Evolutionary conservation across 2,797 vertebrate species (phyloP).

Genomic region (Myoxocephalus aenaeus): DNA sequence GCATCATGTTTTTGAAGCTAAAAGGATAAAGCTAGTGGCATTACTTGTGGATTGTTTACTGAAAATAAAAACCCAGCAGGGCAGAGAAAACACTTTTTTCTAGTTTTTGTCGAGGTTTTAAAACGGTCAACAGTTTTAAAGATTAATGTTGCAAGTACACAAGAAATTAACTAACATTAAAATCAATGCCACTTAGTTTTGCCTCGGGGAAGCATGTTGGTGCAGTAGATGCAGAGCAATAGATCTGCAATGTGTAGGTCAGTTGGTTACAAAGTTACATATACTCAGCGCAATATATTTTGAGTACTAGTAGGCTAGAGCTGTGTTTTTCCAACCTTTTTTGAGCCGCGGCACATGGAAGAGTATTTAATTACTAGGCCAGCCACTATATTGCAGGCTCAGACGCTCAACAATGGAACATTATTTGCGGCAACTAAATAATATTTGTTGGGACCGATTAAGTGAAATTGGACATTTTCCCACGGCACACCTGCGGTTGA

Average conservation of each 20-base stretch:
- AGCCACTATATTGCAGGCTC: no score
- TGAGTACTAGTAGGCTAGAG: no score
- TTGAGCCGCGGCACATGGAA: no score
- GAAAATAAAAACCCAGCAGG: background rate
- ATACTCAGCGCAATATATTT: no score
- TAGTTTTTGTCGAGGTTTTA: background rate
- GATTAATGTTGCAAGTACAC: background rate
- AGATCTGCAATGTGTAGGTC: background rate
- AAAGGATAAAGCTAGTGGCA: background rate
- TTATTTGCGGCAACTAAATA: no score
- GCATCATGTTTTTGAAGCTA: background rate
- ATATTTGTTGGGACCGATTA: no score
- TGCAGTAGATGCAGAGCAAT: background rate
- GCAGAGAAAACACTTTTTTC: background rate
- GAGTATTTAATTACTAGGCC: no score
- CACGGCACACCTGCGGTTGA: no score
- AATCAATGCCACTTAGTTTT: background rate
- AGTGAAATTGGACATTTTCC: no score
- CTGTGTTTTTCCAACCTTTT: no score
- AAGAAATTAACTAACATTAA: conserved; percentile 5
- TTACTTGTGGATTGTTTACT: background rate
- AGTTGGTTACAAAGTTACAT: no score
- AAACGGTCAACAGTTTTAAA: background rate
- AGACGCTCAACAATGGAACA: no score
- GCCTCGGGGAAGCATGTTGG: background rate